Percentiles rank a stretch among this genome's conserved stretches.
Evolutionary conservation across 2,797 vertebrate genomes (phyloP).

Genomic region (Takifugu ocellatus): DNA sequence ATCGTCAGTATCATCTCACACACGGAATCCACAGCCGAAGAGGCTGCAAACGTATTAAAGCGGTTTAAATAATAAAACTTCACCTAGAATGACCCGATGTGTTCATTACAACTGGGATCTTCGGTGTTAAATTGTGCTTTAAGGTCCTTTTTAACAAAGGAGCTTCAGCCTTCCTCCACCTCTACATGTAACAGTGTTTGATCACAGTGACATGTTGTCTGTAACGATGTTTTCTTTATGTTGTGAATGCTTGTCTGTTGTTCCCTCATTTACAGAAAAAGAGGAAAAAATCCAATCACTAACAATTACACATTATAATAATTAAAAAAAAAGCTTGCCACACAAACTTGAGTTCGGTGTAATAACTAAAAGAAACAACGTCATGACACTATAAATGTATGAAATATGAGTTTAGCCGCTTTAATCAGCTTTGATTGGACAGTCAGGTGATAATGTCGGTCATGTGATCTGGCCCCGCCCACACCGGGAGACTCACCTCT

Average conservation of each 20-base stretch:
- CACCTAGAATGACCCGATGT: no score
- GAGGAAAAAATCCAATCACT: slow-evolving; percentile 56
- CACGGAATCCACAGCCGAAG: background rate
- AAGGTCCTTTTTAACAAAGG: slow-evolving; percentile 4
- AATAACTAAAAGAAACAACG: no score
- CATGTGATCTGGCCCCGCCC: no score
- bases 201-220: slow-evolving; percentile 46
- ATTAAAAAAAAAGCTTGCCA: slow-evolving; percentile 57
- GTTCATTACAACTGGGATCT: slow-evolving; percentile 11
- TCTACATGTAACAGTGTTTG: slow-evolving; percentile 36
- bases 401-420: no score
- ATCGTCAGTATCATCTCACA: background rate
- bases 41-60: no score
- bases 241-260: slow-evolving; percentile 62
- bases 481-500: no score
- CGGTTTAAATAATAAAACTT: no score
- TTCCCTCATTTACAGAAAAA: slow-evolving; percentile 51
- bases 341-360: background rate
- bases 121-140: slow-evolving; percentile 20
- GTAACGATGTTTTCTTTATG: slow-evolving; percentile 61
- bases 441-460: no score
- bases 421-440: no score
- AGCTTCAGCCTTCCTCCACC: slow-evolving; percentile 3
- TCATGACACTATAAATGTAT: no score
- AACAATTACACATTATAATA: slow-evolving; percentile 64